Percentiles rank a stretch among this genome's conserved stretches.
phyloP scores from a whole-genome alignment of 1,140 invertebrate species.

The Heterodera carotae region DNA sequence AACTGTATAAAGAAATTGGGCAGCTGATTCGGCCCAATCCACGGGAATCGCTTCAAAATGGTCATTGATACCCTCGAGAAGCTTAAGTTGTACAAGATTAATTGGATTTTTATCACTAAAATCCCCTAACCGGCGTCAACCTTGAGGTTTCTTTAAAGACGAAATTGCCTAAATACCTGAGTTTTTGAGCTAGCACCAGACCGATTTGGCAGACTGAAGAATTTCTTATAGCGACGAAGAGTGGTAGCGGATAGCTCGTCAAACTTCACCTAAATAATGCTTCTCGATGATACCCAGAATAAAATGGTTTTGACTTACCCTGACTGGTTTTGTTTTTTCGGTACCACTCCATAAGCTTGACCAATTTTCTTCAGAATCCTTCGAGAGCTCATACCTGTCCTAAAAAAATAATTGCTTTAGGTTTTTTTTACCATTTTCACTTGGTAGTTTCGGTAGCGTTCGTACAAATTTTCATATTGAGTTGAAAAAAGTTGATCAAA shows the following conservation, averaged over 20 bases:
- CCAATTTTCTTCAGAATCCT: background rate
- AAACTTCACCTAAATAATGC: slow-evolving; percentile 24
- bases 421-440: background rate
- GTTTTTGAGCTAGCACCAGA: slow-evolving; percentile 36
- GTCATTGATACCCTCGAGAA: slow-evolving; percentile 33
- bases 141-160: background rate
- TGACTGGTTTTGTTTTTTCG: background rate
- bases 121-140: background rate
- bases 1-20: slow-evolving; percentile 38
- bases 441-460: slow-evolving; percentile 9
- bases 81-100: slow-evolving; percentile 21
- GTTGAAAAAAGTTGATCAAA: slow-evolving; percentile 16
- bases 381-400: background rate
- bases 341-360: slow-evolving; percentile 10
- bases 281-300: background rate
- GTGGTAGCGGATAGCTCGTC: slow-evolving; percentile 24
- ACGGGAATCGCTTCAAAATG: slow-evolving; percentile 35
- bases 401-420: slow-evolving; percentile 9
- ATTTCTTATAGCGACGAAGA: slow-evolving; percentile 41
- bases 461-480: slow-evolving; percentile 7
- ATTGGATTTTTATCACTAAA: background rate
- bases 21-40: slow-evolving; percentile 32
- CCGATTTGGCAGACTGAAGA: slow-evolving; percentile 43
- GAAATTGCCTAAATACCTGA: slow-evolving; percentile 26
- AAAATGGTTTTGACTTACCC: background rate